These are phyloP conservation scores for Mustela lutreola DNA, from an alignment of 2,113 vertebrate species.

Conservation along the genomic window DNA sequence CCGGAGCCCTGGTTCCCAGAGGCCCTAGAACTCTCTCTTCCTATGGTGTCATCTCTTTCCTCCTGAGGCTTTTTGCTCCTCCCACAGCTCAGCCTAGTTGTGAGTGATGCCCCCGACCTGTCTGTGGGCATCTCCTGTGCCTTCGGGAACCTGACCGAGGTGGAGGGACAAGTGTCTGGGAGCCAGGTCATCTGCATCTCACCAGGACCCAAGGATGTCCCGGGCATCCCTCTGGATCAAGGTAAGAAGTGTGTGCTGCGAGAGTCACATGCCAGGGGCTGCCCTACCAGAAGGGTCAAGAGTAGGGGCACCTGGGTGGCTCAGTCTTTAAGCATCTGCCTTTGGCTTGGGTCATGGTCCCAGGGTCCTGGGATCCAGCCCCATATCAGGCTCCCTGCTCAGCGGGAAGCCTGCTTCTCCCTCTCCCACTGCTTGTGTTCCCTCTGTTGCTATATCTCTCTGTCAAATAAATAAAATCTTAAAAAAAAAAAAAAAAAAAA, in stretches of 20 bases:
- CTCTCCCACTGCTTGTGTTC: too few species aligned
- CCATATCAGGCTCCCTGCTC: too few species aligned
- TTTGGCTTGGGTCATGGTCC: too few species aligned
- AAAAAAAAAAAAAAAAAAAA: too few species aligned
- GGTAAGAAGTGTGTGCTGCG: conserved; percentile 86
- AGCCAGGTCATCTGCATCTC: conserved; percentile 95
- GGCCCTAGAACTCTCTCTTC: not conserved
- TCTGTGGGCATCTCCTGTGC: conserved; percentile 94
- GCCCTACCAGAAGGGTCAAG: not conserved
- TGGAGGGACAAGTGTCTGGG: conserved; percentile 94
- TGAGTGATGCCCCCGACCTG: conserved; percentile 96
- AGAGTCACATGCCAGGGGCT: fast-evolving
- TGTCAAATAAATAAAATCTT: too few species aligned
- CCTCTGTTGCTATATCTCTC: too few species aligned
- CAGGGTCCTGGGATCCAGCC: too few species aligned
- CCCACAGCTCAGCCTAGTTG: conserved; percentile 93
- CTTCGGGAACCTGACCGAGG: conserved; percentile 97
- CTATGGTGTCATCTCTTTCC: not conserved
- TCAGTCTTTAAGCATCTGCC: too few species aligned
- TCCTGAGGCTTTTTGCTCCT: not conserved
- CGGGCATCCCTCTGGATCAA: conserved; percentile 95
- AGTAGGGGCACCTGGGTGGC: not conserved
- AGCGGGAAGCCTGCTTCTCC: too few species aligned
- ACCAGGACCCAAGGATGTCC: conserved; percentile 95
- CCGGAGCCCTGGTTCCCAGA: not conserved